Evolutionary conservation across 2,113 vertebrate genomes (phyloP).

Genomic region (Ploceus nigricollis): DNA sequence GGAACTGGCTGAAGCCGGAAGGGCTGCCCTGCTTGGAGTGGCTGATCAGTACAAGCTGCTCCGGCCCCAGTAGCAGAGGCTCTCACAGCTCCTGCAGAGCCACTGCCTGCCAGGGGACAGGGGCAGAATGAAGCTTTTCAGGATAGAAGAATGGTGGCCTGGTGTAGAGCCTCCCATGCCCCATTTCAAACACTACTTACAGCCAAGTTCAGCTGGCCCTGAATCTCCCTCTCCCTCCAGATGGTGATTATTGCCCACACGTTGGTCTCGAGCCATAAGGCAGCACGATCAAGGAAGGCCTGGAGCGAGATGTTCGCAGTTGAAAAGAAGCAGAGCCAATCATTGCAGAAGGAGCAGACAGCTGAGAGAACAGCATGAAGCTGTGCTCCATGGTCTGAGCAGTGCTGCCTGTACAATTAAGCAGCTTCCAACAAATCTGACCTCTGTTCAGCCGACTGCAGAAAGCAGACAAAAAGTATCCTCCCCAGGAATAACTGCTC

Average conservation of each 20-base stretch:
- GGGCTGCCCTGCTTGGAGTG: background rate
- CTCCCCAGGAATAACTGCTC: constrained; percentile 39
- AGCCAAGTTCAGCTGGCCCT: constrained; percentile 12
- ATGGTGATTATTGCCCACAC: constrained; percentile 43
- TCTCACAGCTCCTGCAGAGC: background rate
- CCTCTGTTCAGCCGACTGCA: constrained; percentile 8
- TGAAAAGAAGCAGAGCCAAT: constrained; percentile 34
- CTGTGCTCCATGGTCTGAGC: constrained; percentile 44
- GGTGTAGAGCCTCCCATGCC: background rate
- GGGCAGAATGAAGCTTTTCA: background rate
- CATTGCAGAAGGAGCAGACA: constrained; percentile 47
- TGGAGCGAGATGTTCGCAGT: background rate
- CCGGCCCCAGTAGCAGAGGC: fast-evolving
- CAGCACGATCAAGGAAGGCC: constrained; percentile 42
- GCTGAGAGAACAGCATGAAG: constrained; percentile 56
- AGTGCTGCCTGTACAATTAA: constrained; percentile 51
- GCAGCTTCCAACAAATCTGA: constrained; percentile 50
- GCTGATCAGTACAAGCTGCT: background rate
- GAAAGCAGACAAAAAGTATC: constrained; percentile 50
- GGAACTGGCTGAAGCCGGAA: background rate
- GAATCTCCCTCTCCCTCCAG: constrained; percentile 20
- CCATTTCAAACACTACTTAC: background rate
- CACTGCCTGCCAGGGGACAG: background rate
- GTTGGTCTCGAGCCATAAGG: constrained; percentile 44
- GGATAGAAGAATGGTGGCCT: background rate